Evolutionary conservation across 2,888 invertebrate genomes (phyloP), one percentile per base, ranked within the genome.

Genomic region (Hemaris fuciformis): DNA sequence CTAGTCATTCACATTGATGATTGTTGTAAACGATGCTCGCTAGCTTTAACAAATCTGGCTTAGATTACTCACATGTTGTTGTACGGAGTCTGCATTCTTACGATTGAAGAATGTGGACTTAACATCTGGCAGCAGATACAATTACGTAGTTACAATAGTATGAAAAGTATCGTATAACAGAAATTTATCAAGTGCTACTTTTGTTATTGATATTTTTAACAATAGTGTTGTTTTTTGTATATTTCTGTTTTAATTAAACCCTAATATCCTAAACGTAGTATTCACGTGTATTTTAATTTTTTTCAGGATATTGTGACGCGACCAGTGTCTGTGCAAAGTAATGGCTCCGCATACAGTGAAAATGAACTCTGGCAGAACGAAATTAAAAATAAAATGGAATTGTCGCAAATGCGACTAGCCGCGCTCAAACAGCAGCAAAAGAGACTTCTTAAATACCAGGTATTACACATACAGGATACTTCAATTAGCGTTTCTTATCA

Each of bases 391-490:
- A 94, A 94, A 80, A 93, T 94, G 89, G 94, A 94, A 75, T 86
- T 94, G 70, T 94, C 94, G 0, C 94, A 94, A 73, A 91, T 93
- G 66, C 93, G 94, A 34, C 81, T 94, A 61, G 86, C 89, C 18
- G 93, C 94, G 20, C 77, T 94, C 45, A 94, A 94, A 70, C 94
- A 94, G 64, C 94, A 94, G 72, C 94, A 95, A 74, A 89, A 90
- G 64, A 78, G 91, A 65, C 80, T 93, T 22, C 70, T 92, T 0
- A 93, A 92, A 70, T 93, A 91, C 77, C 93, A 93, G 84, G 93
- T 90, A 27, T 61, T 34, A 42, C 18, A 13, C 34, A 10, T 13
- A n/a, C 48, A 25, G 18, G 20, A 60, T 41, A n/a, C n/a, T 60
- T n/a, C 1, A n/a, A 18, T 18, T 31, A 18, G 27, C 10, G 27